Percentiles rank a stretch among this genome's conserved stretches.
Conservation (phyloP, 1,140 invertebrate genomes). For the Atopsyche davidsoni region DNA sequence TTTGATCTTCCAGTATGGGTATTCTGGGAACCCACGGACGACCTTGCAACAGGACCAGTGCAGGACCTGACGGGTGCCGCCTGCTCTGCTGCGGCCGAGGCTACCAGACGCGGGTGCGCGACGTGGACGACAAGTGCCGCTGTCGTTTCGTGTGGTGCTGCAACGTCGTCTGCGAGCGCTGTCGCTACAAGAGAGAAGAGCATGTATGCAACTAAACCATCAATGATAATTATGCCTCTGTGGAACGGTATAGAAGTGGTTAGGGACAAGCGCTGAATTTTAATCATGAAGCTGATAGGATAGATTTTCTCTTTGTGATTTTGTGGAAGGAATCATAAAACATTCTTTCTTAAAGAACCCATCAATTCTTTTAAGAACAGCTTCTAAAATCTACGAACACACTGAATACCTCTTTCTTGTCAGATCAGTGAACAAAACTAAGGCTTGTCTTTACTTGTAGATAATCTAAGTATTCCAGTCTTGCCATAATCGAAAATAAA, state of each 20-base stretch:
- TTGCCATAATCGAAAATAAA: no score
- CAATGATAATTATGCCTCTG: not conserved
- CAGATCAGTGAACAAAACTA: no score
- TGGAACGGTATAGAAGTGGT: not conserved
- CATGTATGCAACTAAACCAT: slow-evolving; percentile 76
- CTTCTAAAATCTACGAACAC: no score
- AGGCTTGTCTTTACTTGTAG: no score
- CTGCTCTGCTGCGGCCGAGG: slow-evolving; percentile 88
- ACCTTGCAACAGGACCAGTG: slow-evolving; percentile 74
- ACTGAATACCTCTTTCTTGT: no score
- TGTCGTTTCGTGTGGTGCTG: slow-evolving; percentile 95
- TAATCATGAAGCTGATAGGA: not conserved
- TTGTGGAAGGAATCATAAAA: not conserved
- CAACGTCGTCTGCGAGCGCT: slow-evolving; percentile 79
- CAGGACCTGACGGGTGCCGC: slow-evolving; percentile 73
- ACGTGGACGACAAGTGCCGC: slow-evolving; percentile 85
- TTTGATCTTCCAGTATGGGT: slow-evolving; percentile 56
- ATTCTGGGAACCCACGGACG: slow-evolving; percentile 80
- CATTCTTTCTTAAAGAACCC: not conserved
- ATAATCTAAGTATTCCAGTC: no score
- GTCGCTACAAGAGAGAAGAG: slow-evolving; percentile 71
- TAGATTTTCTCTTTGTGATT: not conserved
- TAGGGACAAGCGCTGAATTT: not conserved
- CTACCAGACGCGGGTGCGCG: slow-evolving; percentile 79
- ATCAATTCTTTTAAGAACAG: not conserved